Conservation (phyloP, 2,113 vertebrate genomes). For the Epinephelus lanceolatus region DNA sequence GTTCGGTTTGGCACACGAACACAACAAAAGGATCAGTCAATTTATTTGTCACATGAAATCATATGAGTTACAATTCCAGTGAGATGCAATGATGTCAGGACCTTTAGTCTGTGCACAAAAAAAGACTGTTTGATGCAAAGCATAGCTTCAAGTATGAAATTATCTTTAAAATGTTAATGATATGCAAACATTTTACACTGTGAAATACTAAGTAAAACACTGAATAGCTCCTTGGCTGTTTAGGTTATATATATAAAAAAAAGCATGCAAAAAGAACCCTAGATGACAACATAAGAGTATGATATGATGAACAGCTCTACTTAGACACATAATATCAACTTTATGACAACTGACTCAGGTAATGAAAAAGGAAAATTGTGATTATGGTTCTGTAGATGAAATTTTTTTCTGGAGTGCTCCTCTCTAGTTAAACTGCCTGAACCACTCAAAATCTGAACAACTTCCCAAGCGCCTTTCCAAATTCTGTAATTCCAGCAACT, state of each 20-base stretch:
- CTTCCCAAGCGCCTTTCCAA: neutral
- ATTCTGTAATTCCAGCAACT: accelerated
- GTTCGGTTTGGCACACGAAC: neutral
- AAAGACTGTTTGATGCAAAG: too few relatives aligned
- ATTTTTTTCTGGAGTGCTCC: neutral
- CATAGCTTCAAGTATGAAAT: too few relatives aligned
- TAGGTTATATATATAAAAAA: too few relatives aligned
- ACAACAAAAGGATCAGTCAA: neutral
- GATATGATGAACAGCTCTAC: neutral
- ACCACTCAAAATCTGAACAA: neutral
- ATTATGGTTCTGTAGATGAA: neutral
- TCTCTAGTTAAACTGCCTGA: neutral
- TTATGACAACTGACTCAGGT: neutral
- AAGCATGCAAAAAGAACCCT: neutral
- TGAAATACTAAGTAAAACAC: too few relatives aligned
- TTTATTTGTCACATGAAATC: too few relatives aligned
- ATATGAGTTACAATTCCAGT: too few relatives aligned
- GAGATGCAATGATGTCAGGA: too few relatives aligned
- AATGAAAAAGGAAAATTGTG: neutral
- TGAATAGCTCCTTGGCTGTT: too few relatives aligned
- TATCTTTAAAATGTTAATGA: too few relatives aligned
- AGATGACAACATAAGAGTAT: neutral
- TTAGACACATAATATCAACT: neutral
- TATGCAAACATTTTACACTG: too few relatives aligned
- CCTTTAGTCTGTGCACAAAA: too few relatives aligned